Conservation (phyloP, 2,113 vertebrate species). For the Oryzias celebensis region DNA sequence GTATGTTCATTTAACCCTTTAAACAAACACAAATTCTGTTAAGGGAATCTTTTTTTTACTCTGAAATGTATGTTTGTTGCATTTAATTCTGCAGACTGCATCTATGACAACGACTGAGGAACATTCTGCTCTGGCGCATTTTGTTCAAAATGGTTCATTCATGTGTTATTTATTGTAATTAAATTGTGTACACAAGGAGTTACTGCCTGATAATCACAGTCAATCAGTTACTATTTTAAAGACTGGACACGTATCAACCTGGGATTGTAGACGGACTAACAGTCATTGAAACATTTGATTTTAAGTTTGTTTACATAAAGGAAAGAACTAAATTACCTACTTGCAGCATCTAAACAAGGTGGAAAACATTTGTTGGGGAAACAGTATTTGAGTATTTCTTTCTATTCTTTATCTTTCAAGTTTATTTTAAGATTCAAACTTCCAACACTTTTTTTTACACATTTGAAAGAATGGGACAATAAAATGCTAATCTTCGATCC, state of each 20-base stretch:
- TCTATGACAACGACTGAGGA: slow-evolving; percentile 80
- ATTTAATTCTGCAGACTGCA: slow-evolving; percentile 69
- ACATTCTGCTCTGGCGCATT: not conserved
- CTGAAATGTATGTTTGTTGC: not conserved
- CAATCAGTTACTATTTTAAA: slow-evolving; percentile 9
- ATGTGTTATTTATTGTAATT: slow-evolving; percentile 61
- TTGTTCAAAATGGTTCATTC: slow-evolving; percentile 21
- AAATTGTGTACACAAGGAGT: slow-evolving; percentile 7
- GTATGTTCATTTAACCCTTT: slow-evolving; percentile 71
- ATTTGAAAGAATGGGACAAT: no score
- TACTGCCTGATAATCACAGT: slow-evolving; percentile 5
- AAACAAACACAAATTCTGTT: not conserved
- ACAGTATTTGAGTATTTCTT: slow-evolving; percentile 50
- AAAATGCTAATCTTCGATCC: no score
- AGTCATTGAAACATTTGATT: slow-evolving; percentile 16
- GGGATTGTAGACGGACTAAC: not conserved
- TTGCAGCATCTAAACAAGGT: not conserved
- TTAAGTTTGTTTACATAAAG: not conserved
- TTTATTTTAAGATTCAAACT: no score
- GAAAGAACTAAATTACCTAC: not conserved
- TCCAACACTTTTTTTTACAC: no score
- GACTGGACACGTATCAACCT: not conserved
- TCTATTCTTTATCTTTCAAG: not conserved
- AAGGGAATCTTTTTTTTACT: not conserved
- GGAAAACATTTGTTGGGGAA: slow-evolving; percentile 4